Percentiles rank a stretch among this genome's conserved stretches.
Evolutionary conservation across 2,113 vertebrate species (phyloP).

Genomic region (Sander lucioperca): DNA sequence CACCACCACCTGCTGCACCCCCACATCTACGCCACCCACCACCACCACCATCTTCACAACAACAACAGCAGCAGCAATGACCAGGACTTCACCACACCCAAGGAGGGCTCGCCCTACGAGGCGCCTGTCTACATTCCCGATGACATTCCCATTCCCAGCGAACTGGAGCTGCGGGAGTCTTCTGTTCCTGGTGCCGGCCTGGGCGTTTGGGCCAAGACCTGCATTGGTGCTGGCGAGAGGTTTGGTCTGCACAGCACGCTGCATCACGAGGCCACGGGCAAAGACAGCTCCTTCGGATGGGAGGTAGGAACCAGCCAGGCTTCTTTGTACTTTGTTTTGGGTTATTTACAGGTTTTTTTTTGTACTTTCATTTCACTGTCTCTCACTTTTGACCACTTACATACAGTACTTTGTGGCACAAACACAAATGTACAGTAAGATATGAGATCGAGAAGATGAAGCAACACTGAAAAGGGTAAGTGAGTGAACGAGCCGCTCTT

Average conservation of each 20-base stretch:
- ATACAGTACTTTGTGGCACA: neutral
- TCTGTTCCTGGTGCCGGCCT: constrained; percentile 96
- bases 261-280: constrained; percentile 87
- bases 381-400: neutral
- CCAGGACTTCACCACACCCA: constrained; percentile 97
- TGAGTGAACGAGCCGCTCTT: constrained; percentile 32
- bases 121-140: constrained; percentile 99
- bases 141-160: constrained; percentile 96
- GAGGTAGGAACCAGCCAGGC: constrained; percentile 88
- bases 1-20: constrained; percentile 76
- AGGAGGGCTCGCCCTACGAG: constrained; percentile 98
- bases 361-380: neutral
- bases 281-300: constrained; percentile 95
- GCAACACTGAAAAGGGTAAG: constrained; percentile 49
- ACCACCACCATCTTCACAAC: constrained; percentile 83
- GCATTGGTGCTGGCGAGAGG: constrained; percentile 89
- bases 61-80: constrained; percentile 80
- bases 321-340: constrained; percentile 16
- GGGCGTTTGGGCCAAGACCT: constrained; percentile 96
- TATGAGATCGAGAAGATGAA: neutral
- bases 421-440: neutral
- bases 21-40: constrained; percentile 87
- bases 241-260: constrained; percentile 90
- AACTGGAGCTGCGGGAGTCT: constrained; percentile 97
- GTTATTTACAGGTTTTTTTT: neutral